Evolutionary conservation across 2,113 vertebrate species (phyloP).

Genomic region (Thamnaconus septentrionalis): DNA sequence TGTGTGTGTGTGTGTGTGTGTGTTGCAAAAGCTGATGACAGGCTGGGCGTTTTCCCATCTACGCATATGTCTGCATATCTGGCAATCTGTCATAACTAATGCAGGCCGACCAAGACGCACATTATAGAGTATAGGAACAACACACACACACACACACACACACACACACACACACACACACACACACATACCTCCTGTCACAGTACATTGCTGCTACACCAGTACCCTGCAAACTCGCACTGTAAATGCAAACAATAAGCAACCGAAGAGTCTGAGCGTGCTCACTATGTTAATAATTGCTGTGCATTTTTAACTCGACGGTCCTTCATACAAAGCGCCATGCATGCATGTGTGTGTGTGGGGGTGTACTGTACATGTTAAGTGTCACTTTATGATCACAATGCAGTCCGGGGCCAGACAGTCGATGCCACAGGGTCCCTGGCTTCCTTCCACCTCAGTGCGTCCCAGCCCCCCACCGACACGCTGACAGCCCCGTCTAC

Average conservation of each 20-base stretch:
- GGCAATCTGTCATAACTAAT: constrained; percentile 27
- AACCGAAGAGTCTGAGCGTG: too few species aligned
- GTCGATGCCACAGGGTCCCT: constrained; percentile 4
- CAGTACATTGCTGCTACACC: constrained; percentile 14
- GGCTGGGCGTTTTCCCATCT: not conserved
- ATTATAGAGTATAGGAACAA: too few species aligned
- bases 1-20: constrained; percentile 1
- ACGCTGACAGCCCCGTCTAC: not conserved
- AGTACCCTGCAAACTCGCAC: constrained; percentile 2
- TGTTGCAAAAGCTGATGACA: constrained; percentile 8
- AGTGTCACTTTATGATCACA: not conserved
- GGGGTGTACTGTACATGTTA: not conserved
- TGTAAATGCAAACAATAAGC: not conserved
- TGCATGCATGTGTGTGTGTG: too few species aligned
- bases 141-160: too few species aligned
- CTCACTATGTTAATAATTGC: too few species aligned
- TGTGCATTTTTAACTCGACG: too few species aligned
- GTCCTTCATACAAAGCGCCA: too few species aligned
- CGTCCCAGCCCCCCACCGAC: not conserved
- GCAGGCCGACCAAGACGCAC: too few species aligned
- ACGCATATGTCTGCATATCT: constrained; percentile 25
- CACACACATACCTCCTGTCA: constrained; percentile 25
- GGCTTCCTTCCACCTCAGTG: constrained; percentile 39
- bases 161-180: not conserved
- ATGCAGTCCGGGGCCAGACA: not conserved